Evolutionary conservation across 2,113 vertebrate species (phyloP).

Genomic region (Pardalotus punctatus): DNA sequence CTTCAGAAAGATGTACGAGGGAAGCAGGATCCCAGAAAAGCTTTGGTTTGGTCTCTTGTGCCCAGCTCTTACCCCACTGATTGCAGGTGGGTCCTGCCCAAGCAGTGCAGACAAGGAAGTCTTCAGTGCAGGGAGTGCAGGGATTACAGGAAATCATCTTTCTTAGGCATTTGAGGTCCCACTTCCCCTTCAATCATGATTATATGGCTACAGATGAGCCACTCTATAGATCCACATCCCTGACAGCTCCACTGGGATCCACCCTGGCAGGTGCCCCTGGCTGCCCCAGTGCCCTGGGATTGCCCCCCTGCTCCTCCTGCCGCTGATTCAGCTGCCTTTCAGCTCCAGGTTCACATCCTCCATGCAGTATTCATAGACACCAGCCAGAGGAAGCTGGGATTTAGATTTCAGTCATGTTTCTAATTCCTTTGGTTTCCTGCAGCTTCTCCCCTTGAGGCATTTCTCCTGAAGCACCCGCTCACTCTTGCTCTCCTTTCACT

Average conservation of each 20-base stretch:
- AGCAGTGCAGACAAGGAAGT: not conserved
- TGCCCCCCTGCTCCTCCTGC: not conserved
- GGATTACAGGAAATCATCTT: not conserved
- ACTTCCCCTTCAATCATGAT: fast-evolving
- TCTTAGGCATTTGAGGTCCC: not conserved
- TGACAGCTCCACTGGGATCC: not conserved
- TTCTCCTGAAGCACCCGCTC: not conserved
- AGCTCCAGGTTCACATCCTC: not conserved
- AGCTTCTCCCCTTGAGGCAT: not conserved
- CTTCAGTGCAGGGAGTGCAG: not conserved
- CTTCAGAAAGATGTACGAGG: not conserved
- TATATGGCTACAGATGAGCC: fast-evolving
- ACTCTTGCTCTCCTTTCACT: not conserved
- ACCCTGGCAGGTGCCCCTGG: not conserved
- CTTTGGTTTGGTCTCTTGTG: not conserved
- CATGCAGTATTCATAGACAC: not conserved
- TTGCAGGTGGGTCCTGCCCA: not conserved
- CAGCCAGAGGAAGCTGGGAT: not conserved
- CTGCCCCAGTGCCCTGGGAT: not conserved
- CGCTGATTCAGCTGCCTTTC: not conserved
- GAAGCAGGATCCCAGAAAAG: not conserved
- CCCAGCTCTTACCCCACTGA: not conserved
- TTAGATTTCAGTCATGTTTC: slow-evolving; percentile 15
- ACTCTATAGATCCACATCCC: not conserved
- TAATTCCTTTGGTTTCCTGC: not conserved